A percentile compares a stretch with the other conserved stretches of the same genome.
These are phyloP conservation scores for Crocuta crocuta DNA, from an alignment of 2,113 vertebrate genomes.

Conservation along the genomic window DNA sequence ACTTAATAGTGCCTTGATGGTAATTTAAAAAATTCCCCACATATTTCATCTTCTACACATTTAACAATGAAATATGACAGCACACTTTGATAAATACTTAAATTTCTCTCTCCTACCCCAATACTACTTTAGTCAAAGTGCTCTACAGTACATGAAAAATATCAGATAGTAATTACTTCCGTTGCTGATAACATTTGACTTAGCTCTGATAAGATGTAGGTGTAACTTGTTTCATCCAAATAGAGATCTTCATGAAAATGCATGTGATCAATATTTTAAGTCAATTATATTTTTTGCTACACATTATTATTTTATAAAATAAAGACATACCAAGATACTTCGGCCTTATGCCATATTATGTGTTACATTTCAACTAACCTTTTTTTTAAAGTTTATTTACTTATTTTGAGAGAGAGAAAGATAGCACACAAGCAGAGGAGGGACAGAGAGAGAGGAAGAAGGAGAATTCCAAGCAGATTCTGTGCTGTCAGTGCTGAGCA, in stretches of 20 bases:
- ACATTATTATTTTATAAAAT: neutral
- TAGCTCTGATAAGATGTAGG: neutral
- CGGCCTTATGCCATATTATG: neutral
- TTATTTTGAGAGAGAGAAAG: no score
- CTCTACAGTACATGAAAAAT: neutral
- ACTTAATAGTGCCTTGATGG: neutral
- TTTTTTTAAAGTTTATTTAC: neutral
- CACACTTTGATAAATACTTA: neutral
- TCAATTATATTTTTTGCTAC: neutral
- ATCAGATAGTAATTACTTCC: neutral
- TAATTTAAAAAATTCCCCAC: neutral
- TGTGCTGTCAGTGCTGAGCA: no score
- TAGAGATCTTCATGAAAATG: neutral
- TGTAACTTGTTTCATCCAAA: neutral
- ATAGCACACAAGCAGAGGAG: no score
- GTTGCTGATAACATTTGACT: neutral
- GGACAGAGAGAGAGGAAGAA: no score
- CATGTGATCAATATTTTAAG: neutral
- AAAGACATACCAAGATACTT: neutral
- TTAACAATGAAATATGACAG: neutral
- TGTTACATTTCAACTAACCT: neutral
- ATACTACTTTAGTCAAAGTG: neutral
- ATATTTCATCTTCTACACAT: neutral
- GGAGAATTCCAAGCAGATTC: no score
- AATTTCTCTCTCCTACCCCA: neutral